Conservation (phyloP, 2,888 invertebrate genomes). For the Idaea aversata region DNA sequence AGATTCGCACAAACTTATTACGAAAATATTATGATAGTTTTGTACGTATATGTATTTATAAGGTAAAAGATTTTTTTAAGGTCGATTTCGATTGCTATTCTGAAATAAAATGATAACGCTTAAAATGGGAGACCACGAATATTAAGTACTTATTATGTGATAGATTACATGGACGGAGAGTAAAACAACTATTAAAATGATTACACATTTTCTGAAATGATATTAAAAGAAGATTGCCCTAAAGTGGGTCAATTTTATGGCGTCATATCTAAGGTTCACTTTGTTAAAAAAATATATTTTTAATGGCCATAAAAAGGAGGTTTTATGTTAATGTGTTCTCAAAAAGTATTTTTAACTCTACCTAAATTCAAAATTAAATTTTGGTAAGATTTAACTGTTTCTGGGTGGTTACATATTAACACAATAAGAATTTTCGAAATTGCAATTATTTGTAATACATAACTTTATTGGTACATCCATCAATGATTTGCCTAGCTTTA, state of each 20-base stretch:
- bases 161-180: slow-evolving; percentile 72
- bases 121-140: slow-evolving; percentile 46
- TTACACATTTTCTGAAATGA: background rate
- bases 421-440: too few species aligned
- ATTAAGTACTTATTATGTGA: slow-evolving; percentile 75
- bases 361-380: too few species aligned
- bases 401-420: too few species aligned
- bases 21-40: slow-evolving; percentile 2
- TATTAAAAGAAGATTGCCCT: background rate
- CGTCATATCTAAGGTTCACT: background rate
- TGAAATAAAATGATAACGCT: slow-evolving; percentile 12
- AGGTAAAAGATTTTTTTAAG: slow-evolving; percentile 13
- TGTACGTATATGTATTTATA: background rate
- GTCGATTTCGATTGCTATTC: background rate
- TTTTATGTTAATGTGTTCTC: too few species aligned
- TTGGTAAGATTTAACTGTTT: too few species aligned
- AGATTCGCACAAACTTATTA: slow-evolving; percentile 3
- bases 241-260: background rate
- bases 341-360: too few species aligned
- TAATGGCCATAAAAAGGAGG: too few species aligned
- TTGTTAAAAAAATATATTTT: background rate
- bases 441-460: too few species aligned
- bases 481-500: too few species aligned
- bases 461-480: too few species aligned
- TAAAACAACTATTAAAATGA: slow-evolving; percentile 47